These are phyloP conservation scores for Drosophila orosa DNA, from an alignment of 1,140 invertebrate genomes.

Conservation along the genomic window DNA sequence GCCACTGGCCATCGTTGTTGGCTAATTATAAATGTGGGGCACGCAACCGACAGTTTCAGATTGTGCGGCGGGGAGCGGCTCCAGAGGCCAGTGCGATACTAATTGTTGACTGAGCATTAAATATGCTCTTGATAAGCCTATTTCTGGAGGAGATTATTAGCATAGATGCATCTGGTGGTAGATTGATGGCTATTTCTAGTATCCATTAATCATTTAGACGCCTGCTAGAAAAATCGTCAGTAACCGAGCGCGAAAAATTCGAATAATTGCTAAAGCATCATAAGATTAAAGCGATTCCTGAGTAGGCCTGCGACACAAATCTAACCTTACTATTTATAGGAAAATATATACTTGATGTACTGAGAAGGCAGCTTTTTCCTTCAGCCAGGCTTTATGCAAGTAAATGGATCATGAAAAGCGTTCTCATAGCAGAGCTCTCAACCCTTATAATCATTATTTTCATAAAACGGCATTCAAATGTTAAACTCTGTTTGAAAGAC, in stretches of 20 bases:
- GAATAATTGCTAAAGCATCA: not conserved
- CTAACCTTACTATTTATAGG: not conserved
- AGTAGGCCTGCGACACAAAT: not conserved
- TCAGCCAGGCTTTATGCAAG: too few species aligned
- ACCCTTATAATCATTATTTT: too few species aligned
- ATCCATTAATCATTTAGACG: conserved; percentile 17
- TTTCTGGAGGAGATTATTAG: conserved; percentile 38
- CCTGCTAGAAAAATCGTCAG: not conserved
- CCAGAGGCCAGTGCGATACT: conserved; percentile 23
- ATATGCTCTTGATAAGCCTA: conserved; percentile 37
- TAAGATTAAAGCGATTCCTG: not conserved
- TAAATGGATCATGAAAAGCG: too few species aligned
- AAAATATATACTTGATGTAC: too few species aligned
- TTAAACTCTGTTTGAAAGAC: too few species aligned
- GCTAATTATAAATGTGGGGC: conserved; percentile 72
- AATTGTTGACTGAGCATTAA: conserved; percentile 44
- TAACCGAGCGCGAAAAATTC: too few species aligned
- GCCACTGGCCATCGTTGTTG: conserved; percentile 27
- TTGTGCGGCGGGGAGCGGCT: not conserved
- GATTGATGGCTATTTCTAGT: conserved; percentile 22
- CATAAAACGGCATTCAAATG: too few species aligned
- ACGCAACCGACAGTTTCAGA: conserved; percentile 60
- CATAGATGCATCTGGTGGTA: conserved; percentile 40
- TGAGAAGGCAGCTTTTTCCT: too few species aligned
- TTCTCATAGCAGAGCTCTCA: too few species aligned